phyloP scores from a whole-genome alignment of 2,113 vertebrate species.

The Labrus mixtus region DNA sequence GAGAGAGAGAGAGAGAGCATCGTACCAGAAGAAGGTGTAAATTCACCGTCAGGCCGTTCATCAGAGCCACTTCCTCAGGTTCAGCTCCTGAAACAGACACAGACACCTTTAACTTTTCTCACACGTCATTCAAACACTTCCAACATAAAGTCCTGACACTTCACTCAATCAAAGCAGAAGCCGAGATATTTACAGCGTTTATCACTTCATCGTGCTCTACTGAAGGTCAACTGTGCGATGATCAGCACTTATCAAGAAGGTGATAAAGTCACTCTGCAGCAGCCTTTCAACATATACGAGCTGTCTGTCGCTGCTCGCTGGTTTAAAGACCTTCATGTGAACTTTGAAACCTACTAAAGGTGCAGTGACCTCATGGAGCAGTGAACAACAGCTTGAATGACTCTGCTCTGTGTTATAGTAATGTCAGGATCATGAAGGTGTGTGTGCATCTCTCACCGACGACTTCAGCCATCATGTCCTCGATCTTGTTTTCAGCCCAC shows the following conservation, averaged over 20 bases:
- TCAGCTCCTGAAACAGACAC: conserved; percentile 67
- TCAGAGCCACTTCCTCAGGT: conserved; percentile 83
- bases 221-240: no score
- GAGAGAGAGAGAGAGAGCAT: no score
- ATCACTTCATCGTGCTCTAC: no score
- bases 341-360: conserved; percentile 25
- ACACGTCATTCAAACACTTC: no score
- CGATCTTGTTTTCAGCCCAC: conserved; percentile 88
- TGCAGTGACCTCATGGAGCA: conserved; percentile 20
- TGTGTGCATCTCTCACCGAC: conserved; percentile 85
- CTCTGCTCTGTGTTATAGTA: no score
- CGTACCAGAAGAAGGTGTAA: conserved; percentile 93
- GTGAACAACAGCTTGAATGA: no score
- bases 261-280: background rate
- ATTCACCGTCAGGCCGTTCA: conserved; percentile 96
- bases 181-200: no score
- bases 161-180: no score
- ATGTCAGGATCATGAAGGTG: no score
- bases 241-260: background rate
- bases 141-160: no score
- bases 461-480: conserved; percentile 87
- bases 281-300: background rate
- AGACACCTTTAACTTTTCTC: background rate
- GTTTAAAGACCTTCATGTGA: background rate
- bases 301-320: background rate